Evolutionary conservation across 2,888 invertebrate genomes (phyloP), one percentile per base, ranked within the genome.

Genomic region (Stenichneumon culpator): DNA sequence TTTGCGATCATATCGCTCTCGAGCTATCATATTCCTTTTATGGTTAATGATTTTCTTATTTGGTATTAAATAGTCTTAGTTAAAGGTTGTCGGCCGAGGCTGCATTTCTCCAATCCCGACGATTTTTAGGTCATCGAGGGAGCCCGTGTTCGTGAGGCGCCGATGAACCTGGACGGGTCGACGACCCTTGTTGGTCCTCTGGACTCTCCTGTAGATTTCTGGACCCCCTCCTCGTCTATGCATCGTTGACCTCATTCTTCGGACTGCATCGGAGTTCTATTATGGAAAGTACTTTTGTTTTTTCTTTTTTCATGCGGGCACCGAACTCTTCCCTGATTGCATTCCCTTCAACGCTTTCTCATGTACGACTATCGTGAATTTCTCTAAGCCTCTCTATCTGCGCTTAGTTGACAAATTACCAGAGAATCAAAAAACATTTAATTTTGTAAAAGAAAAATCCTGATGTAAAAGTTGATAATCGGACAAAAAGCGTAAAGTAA

Each of bases 241-340:
- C 69, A 85, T 47, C 79, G 74, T 79, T 65, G 82, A 82, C 82
- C 74, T 39, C 81, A 79, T 81, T 84, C 68, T 73, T 47, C 9
- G 19, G 72, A 44, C 60, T 79, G 79, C 57, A 79, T 70, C 19
- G 47, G 69, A 52, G 11, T 14, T 44, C 67, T 54, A 73, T 73
- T 77, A 28, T 39, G 69, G 63, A 25, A 54, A 50, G 50, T 57
- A 22, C 19, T 72, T 67, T 72, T 67, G 22, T 44, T 28, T 68
- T 47, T 25, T 6, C 1, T 47, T 60, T 63, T 63, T 63, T n/a
- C 16, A 63, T 63, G 72, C 32, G 65, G 44, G 50, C 50, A 25
- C 36, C 52, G n/a, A n/a, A 39, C 63, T 52, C 44, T 19, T 65
- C 14, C 28, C 47, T n/a, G 54, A 65, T 72, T 70, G 22, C 63